Evolutionary conservation across 2,797 vertebrate species (phyloP).

Genomic region (Rhabdomys pumilio): DNA sequence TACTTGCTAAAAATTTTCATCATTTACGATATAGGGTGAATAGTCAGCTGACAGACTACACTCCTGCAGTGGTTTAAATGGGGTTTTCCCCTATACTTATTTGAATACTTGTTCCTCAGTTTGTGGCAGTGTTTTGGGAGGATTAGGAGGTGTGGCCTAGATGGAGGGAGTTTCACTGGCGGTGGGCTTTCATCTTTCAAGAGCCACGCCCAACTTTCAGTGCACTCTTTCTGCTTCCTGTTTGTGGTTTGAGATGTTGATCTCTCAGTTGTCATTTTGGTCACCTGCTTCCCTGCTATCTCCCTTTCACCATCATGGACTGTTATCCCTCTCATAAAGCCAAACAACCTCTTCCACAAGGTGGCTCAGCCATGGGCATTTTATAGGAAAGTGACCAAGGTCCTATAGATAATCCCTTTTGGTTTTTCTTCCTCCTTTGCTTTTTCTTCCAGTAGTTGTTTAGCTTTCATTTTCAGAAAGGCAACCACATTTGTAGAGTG

Average conservation of each 20-base stretch:
- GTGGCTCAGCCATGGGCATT: not conserved
- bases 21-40: constrained; percentile 31
- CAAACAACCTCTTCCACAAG: not conserved
- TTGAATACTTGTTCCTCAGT: not conserved
- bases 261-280: not conserved
- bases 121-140: not conserved
- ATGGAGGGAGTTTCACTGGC: not conserved
- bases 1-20: constrained; percentile 54
- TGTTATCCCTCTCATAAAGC: not conserved
- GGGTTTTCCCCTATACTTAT: not conserved
- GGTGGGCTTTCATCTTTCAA: not conserved
- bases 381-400: not conserved
- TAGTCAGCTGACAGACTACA: not conserved
- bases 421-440: not conserved
- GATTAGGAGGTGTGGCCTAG: not conserved
- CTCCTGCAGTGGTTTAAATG: not conserved
- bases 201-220: not conserved
- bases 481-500: not conserved
- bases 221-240: not conserved
- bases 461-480: constrained; percentile 46
- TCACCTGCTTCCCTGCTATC: not conserved
- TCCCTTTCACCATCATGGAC: not conserved
- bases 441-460: not conserved
- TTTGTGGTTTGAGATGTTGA: not conserved
- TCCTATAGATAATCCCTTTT: not conserved